Base-by-base conservation (phyloP, 2,888 invertebrate species). In the Agriopis aurantiaria region DNA sequence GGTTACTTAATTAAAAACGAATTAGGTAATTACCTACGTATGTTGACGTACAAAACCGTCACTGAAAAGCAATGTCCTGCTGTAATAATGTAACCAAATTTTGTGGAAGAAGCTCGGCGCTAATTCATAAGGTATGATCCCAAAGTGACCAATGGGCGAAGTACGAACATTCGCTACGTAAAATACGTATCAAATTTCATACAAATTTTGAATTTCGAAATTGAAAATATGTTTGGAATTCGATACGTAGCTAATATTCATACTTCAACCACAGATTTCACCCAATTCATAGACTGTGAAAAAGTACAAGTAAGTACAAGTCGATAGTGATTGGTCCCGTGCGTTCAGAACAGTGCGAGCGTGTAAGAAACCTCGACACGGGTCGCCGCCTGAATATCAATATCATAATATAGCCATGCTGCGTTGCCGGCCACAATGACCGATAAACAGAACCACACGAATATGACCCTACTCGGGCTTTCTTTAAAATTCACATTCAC, bases 401-500 rank as follows among this genome's bases (percentile, higher is more conserved):
- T 93, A 91, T 89, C 87, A 85, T 87, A 88, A 87, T 90, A 91
- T 89, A 86, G 83, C 81, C 86, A 82, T 84, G 86, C 82, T 78
- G 84, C 88, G 85, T 86, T 86, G 86, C 84, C 86, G 83, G 86
- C 82, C 88, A 90, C 90, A 90, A 89, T 91, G 91, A 89, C 92
- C 93, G 89, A 93, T 92, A 91, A 90, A 88, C 86, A 89, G 89
- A 88, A 90, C 86, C 91, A 91, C 88, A 86, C 92, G 85, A 92
- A 89, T 92, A 90, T 91, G 89, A 87, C 87, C 89, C 88, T 92
- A 92, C 88, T 82, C 84, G 78, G 80, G 85, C 81, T 88, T 84
- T 84, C 85, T 87, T 92, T 93, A 92, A 91, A 91, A 93, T 90
- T 91, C 91, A 93, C 89, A 91, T 90, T 91, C 88, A 86, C 85